Evolutionary conservation across 2,797 vertebrate species (phyloP).

Genomic region (Halcyon leucocephala): DNA sequence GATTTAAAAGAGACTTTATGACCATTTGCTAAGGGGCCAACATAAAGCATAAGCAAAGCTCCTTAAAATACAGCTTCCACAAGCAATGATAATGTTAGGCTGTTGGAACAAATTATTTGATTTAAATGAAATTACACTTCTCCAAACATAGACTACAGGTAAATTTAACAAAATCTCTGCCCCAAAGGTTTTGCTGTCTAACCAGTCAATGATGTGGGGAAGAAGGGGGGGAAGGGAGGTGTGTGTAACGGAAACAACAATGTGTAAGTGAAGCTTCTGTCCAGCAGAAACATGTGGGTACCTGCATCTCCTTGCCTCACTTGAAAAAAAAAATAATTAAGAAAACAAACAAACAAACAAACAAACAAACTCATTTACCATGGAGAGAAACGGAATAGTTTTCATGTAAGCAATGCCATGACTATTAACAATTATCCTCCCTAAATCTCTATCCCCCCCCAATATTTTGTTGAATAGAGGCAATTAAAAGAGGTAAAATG

Average conservation of each 20-base stretch:
- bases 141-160: not conserved
- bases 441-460: too few species aligned
- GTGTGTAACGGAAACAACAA: not conserved
- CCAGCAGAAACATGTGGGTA: not conserved
- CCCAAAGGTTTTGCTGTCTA: not conserved
- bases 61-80: conserved; percentile 40
- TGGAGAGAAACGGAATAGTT: not conserved
- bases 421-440: not conserved
- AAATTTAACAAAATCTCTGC: not conserved
- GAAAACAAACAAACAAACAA: not conserved
- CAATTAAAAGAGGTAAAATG: not conserved
- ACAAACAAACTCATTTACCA: not conserved
- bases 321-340: not conserved
- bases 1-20: conserved; percentile 57
- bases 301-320: not conserved
- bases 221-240: not conserved
- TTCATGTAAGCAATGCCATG: not conserved
- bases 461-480: not conserved
- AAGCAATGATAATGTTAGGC: not conserved
- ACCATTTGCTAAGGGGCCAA: conserved; percentile 38
- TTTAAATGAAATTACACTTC: conserved; percentile 5
- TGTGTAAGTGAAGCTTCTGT: not conserved
- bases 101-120: not conserved
- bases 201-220: not conserved
- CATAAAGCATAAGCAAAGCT: conserved; percentile 55